Evolutionary conservation across 2,113 vertebrate species (phyloP).

Genomic region (Anser brachyrhynchus): DNA sequence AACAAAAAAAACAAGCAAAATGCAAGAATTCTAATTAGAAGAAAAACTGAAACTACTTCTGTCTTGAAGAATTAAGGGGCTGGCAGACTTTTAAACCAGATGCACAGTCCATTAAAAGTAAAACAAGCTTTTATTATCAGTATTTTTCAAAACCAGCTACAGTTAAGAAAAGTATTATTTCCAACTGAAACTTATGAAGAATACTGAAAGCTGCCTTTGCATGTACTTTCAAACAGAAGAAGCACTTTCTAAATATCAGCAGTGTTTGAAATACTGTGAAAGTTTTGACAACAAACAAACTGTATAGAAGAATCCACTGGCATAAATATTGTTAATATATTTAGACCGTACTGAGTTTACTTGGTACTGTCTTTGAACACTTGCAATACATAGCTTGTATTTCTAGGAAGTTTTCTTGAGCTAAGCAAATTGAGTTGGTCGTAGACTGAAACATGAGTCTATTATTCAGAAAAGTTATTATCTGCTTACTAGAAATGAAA

Average conservation of each 20-base stretch:
- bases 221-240: background rate
- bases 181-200: background rate
- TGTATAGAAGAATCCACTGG: background rate
- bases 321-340: background rate
- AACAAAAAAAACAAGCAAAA: background rate
- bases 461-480: background rate
- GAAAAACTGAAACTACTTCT: background rate
- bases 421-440: background rate
- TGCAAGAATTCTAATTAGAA: background rate
- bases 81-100: background rate
- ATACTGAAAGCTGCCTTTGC: background rate
- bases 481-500: background rate
- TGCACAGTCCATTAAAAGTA: background rate
- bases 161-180: background rate
- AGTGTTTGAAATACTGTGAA: conserved; percentile 6
- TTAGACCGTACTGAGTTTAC: background rate
- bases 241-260: background rate
- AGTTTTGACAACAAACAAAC: background rate
- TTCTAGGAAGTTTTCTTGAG: background rate
- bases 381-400: background rate
- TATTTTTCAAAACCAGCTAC: conserved; percentile 26
- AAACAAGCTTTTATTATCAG: background rate
- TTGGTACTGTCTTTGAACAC: background rate
- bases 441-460: background rate
- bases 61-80: background rate